Evolutionary conservation across 2,888 invertebrate species (phyloP), one percentile per base, ranked within the genome.

Genomic region (Drosophila pseudotalamancana): DNA sequence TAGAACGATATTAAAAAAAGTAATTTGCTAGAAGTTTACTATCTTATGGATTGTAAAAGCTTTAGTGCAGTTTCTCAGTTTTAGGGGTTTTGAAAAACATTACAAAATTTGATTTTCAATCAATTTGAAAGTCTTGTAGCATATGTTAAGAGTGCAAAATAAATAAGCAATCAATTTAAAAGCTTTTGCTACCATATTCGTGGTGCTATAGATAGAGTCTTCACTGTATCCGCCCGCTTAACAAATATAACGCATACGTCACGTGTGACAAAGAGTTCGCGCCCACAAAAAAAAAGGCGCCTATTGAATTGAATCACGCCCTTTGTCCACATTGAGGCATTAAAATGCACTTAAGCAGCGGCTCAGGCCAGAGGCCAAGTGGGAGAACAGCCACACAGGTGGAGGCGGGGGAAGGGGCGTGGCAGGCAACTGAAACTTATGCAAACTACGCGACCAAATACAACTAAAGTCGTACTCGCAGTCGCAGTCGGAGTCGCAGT

Each of bases 391-490:
- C 40, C 21, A 39, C 23, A 37, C n/a, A 27, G 34, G 25, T 6
- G 21, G 6, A 3, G 12, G 6, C 3, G 19, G 16, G 27, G 9
- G 8, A 18, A n/a, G 8, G 32, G 35, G 3, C 25, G 29, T 9
- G 35, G 31, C 11, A 32, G 34, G 27, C 39, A 51, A 54, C 37
- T 32, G 50, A 65, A 88, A 86, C 68, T 87, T 87, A 82, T 69
- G 87, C 84, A 83, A 83, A 87, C 81, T 87, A 81, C 87, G 87
- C 81, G 65, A 77, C 65, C 85, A 76, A 87, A 66, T 71, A 78
- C 72, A 68, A 78, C 60, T 56, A 54, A 57, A 84, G 73, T 68
- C 51, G 60, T 19, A 72, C 34, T 82, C 62, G 42, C 48, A 71
- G 75, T 67, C 50, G 39, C 11, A 49, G 60, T 81, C 59, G 37